Conservation (phyloP, 2,113 vertebrate genomes). For the Prinia subflava region DNA sequence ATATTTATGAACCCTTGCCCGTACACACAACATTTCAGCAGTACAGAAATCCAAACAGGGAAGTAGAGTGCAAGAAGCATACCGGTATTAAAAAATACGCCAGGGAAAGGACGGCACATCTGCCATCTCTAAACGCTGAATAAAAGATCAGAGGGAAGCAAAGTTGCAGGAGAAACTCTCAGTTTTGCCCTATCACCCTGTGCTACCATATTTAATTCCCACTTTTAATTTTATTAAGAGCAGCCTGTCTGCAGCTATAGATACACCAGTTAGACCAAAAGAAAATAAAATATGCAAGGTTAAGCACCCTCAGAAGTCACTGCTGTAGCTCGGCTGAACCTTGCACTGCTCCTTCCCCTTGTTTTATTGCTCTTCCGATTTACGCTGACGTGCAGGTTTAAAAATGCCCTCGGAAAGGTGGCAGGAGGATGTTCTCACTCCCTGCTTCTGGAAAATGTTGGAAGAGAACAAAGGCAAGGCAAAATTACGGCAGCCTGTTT, state of each 20-base stretch:
- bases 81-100: neutral
- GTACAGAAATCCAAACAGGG: neutral
- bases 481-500: neutral
- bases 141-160: neutral
- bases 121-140: neutral
- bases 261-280: neutral
- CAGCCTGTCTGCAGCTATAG: neutral
- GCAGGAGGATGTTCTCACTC: neutral
- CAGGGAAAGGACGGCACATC: neutral
- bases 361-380: neutral
- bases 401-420: neutral
- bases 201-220: neutral
- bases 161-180: neutral
- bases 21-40: neutral
- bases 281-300: neutral
- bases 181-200: neutral
- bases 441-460: neutral
- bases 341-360: neutral
- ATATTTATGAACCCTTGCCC: conserved; percentile 19
- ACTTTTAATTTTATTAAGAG: neutral
- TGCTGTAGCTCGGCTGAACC: neutral
- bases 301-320: neutral
- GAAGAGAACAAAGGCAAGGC: rapidly evolving
- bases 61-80: neutral
- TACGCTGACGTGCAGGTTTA: neutral